Evolutionary conservation across 2,113 vertebrate species (phyloP).

Genomic region (Choloepus hoffmanni): DNA sequence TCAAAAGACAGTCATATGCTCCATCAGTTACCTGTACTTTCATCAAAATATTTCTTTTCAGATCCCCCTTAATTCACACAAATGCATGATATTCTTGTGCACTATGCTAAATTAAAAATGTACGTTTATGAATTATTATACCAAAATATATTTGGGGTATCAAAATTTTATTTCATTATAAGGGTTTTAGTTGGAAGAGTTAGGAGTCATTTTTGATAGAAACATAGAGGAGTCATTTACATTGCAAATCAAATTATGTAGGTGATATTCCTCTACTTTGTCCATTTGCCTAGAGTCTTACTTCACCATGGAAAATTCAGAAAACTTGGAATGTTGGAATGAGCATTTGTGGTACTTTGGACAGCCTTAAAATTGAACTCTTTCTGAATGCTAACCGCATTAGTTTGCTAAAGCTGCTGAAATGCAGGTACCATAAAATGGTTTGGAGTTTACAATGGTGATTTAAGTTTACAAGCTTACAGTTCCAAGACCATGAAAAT

Average conservation of each 20-base stretch:
- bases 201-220: not conserved
- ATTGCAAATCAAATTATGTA: not conserved
- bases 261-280: not conserved
- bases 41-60: not conserved
- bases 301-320: constrained; percentile 6
- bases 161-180: not conserved
- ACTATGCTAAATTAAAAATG: not conserved
- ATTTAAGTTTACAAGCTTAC: too few relatives aligned
- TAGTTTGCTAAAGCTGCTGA: too few relatives aligned
- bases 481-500: too few relatives aligned
- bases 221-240: not conserved
- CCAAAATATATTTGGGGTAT: not conserved
- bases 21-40: not conserved
- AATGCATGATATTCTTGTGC: not conserved
- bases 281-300: not conserved
- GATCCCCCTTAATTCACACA: not conserved
- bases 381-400: not conserved
- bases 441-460: too few relatives aligned
- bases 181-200: not conserved
- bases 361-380: not conserved
- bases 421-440: too few relatives aligned
- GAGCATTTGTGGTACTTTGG: not conserved
- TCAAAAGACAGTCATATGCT: not conserved
- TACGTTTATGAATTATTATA: not conserved
- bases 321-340: not conserved